Evolutionary conservation across 92 coral and sea anemone species (phyloP).

Genomic region (Blastomussa wellsi): DNA sequence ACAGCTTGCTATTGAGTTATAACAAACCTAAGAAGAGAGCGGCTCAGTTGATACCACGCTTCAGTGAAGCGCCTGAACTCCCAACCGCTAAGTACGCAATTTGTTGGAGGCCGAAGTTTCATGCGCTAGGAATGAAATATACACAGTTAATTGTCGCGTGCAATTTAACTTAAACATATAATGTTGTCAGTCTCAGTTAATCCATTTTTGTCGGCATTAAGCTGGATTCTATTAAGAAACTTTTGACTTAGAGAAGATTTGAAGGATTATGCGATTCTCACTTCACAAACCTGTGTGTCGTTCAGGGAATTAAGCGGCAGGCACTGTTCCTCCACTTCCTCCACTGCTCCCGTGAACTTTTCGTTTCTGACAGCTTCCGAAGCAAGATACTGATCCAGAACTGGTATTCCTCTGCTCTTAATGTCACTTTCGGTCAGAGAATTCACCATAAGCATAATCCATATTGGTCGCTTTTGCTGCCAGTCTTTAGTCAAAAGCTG

Average conservation of each 20-base stretch:
- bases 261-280: slow-evolving; percentile 34
- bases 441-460: slow-evolving; percentile 96
- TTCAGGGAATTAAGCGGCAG: slow-evolving; percentile 82
- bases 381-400: slow-evolving; percentile 88
- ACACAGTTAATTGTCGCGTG: slow-evolving; percentile 37
- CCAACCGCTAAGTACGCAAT: slow-evolving; percentile 14
- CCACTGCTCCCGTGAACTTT: slow-evolving; percentile 81
- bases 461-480: slow-evolving; percentile 91
- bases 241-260: slow-evolving; percentile 40
- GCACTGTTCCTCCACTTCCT: slow-evolving; percentile 91
- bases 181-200: slow-evolving; percentile 40
- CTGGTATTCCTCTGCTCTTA: slow-evolving; percentile 84
- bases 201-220: slow-evolving; percentile 31
- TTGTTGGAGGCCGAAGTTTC: background rate
- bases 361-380: slow-evolving; percentile 65
- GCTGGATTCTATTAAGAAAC: slow-evolving; percentile 38
- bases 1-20: background rate
- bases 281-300: slow-evolving; percentile 74
- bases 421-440: slow-evolving; percentile 92
- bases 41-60: slow-evolving; percentile 18
- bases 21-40: background rate
- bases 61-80: slow-evolving; percentile 23
- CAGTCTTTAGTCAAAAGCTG: slow-evolving; percentile 88
- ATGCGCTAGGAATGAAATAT: slow-evolving; percentile 20
- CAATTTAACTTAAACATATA: slow-evolving; percentile 40